Base-by-base conservation (phyloP, 2,888 invertebrate species). In the Drosophila nr. medialis region DNA sequence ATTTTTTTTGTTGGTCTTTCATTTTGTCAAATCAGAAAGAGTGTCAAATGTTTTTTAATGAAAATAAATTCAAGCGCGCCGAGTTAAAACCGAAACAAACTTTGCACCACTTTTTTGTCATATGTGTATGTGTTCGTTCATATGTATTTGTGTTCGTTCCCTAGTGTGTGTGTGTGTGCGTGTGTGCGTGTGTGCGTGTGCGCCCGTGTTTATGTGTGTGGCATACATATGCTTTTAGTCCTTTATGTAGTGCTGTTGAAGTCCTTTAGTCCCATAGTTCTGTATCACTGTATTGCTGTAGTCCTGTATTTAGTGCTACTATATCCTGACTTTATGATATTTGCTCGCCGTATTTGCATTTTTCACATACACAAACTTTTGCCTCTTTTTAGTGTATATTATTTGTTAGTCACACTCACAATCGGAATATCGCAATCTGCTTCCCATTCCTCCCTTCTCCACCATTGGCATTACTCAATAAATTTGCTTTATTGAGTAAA, bases 81-180 rank as follows among this genome's bases (percentile, higher is more conserved):
- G 87, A 90, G 85, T 91, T 91, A 88, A 91, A 91, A 91, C 91
- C 91, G 91, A 91, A 91, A 91, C 91, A 91, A 86, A 90, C 90
- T 90, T 90, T 91, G 91, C 91, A 91, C 91, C 81, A 84, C 21
- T 82, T 82, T 83, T 78, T 67, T 40, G 55, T 42, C 67, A 50
- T 61, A 27, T 63, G 34, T 62, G 45, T 69, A 32, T 64, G 10
- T 61, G 34, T 66, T 59, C 51, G 18, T 59, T 13, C 53, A 48
- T 61, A 27, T 64, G 34, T 62, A 40, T 64, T 36, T 64, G 10
- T 61, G 27, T 66, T 62, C 54, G 21, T 53, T 10, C 53, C 45
- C 15, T 34, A 65, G 24, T 42, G 18, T 42, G 34, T 64, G 18
- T 21, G 0, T 21, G 42, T 21, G 11, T 51, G 5, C 1, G 15